Conservation (phyloP, 2,888 invertebrate genomes). For the Boloria euphrosyne region DNA sequence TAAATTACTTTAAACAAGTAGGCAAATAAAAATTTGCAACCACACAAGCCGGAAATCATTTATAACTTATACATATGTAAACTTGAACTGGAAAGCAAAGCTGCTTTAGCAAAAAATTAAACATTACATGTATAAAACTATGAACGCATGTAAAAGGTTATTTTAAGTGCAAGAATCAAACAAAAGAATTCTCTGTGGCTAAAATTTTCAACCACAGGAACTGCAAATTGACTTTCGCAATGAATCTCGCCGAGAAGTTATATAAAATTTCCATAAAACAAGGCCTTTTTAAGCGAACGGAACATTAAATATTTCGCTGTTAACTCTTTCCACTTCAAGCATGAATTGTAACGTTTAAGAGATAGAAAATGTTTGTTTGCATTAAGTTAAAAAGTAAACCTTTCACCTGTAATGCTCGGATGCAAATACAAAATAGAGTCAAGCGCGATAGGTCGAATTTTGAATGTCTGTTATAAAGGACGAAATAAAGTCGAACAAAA, state of each 20-base stretch:
- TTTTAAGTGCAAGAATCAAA: conserved; percentile 33
- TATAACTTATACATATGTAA: neutral
- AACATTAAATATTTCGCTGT: conserved; percentile 53
- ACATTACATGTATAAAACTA: conserved; percentile 5
- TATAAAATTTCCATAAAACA: conserved; percentile 50
- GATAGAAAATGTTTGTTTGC: conserved; percentile 48
- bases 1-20: too few species aligned
- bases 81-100: neutral
- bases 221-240: conserved; percentile 37
- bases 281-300: conserved; percentile 52
- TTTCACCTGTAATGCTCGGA: conserved; percentile 30
- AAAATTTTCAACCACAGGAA: conserved; percentile 25
- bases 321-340: conserved; percentile 38
- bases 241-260: conserved; percentile 47
- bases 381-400: conserved; percentile 37
- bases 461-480: neutral
- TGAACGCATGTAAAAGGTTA: conserved; percentile 26
- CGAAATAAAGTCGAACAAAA: neutral
- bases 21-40: too few species aligned
- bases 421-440: conserved; percentile 15
- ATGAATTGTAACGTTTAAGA: conserved; percentile 48
- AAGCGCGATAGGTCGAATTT: conserved; percentile 12
- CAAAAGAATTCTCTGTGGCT: conserved; percentile 27
- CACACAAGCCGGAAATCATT: neutral
- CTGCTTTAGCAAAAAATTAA: conserved; percentile 2